Percentiles rank a stretch among this genome's conserved stretches.
Conservation (phyloP, 2,888 invertebrate species). For the Melinaea menophilus region DNA sequence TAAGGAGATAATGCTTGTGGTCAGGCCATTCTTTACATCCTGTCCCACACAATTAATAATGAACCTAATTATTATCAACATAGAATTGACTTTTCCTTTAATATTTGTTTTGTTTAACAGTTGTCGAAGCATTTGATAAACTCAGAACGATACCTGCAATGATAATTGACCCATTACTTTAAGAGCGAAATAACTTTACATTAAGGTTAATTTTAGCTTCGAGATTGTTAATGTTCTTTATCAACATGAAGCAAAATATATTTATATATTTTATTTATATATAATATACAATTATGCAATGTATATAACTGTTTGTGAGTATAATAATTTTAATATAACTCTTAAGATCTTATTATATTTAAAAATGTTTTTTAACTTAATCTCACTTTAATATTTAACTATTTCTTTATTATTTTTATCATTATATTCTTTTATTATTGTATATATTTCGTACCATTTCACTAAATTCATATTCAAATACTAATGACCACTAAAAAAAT, state of each 20-base stretch:
- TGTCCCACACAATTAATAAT: conserved; percentile 36
- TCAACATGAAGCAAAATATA: not conserved
- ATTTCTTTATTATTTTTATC: not conserved
- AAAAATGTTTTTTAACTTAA: too few species aligned
- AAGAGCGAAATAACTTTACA: conserved; percentile 16
- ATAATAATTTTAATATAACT: too few species aligned
- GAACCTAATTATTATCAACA: conserved; percentile 29
- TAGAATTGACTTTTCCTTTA: conserved; percentile 37
- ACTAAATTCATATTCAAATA: not conserved
- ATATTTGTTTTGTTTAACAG: conserved; percentile 32
- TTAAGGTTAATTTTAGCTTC: conserved; percentile 12
- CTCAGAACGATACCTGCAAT: conserved; percentile 54
- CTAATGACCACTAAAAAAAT: conserved; percentile 2
- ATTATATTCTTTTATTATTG: not conserved
- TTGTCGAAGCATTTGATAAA: conserved; percentile 52
- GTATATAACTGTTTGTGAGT: too few species aligned
- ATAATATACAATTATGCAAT: too few species aligned
- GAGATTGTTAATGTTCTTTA: conserved; percentile 14
- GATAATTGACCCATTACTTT: conserved; percentile 65
- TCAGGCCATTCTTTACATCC: conserved; percentile 50
- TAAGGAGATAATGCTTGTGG: conserved; percentile 55
- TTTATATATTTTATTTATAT: not conserved
- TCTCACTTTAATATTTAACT: not conserved
- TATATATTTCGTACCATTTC: not conserved
- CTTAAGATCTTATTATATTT: too few species aligned